These are phyloP conservation scores for Dipodomys spectabilis DNA, from an alignment of 2,113 vertebrate genomes.

Conservation along the genomic window DNA sequence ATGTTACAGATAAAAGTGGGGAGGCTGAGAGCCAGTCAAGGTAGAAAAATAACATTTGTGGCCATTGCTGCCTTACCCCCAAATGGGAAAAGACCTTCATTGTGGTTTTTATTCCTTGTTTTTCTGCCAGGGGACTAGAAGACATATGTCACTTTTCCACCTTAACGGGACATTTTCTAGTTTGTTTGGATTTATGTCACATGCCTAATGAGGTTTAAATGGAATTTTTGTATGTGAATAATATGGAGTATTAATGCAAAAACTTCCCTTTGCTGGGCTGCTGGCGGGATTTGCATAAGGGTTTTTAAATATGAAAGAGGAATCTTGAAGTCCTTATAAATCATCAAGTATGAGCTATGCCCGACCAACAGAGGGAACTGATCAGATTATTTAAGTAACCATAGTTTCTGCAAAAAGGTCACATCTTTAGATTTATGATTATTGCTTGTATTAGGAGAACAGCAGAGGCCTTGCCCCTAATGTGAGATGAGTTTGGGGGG, in stretches of 20 bases:
- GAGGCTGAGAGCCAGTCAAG: conserved; percentile 66
- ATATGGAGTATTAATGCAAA: conserved; percentile 87
- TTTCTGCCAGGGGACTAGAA: conserved; percentile 82
- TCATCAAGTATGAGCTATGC: conserved; percentile 64
- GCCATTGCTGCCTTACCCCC: conserved; percentile 66
- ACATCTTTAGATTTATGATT: not conserved
- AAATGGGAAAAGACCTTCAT: conserved; percentile 72
- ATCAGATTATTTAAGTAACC: not conserved
- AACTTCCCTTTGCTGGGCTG: conserved; percentile 83
- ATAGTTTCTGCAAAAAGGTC: not conserved
- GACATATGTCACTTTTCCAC: conserved; percentile 88
- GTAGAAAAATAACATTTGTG: conserved; percentile 72
- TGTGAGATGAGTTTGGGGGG: too few species aligned
- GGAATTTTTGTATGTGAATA: conserved; percentile 90
- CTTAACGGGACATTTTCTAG: conserved; percentile 88
- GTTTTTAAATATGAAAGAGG: conserved; percentile 88
- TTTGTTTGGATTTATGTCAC: conserved; percentile 91
- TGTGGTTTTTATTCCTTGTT: conserved; percentile 62
- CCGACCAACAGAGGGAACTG: conserved; percentile 43
- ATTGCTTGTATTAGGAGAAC: not conserved
- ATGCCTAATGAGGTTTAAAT: conserved; percentile 91
- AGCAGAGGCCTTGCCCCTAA: not conserved
- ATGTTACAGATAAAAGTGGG: conserved; percentile 72
- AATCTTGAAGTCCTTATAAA: conserved; percentile 83
- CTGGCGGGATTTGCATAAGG: conserved; percentile 87